Base-by-base conservation (phyloP, 1,140 invertebrate genomes). In the Ectropis grisescens region DNA sequence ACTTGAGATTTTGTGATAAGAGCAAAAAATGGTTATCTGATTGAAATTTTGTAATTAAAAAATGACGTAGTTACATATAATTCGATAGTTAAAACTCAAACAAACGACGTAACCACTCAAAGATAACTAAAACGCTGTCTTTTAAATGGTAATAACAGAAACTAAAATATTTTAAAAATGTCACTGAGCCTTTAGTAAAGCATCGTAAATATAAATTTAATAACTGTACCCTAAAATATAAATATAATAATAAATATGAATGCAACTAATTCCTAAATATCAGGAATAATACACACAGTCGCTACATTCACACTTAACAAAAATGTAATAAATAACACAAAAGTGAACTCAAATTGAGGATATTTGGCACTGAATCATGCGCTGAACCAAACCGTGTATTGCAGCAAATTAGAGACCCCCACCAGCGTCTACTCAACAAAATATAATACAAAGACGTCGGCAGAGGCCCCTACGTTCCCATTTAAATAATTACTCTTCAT, bases 191-290 rank as follows among this genome's bases (percentile, higher is more conserved):
- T 72, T 26, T 75, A 46, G 49, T 65, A 67, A 71, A 67, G 58
- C 53, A 50, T 58, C 58, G 44, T 47, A 47, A 14, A 58, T 46
- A 61, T 66, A 67, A 65, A 69, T 2, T n/a, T n/a, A 66, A 64
- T 67, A 47, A 42, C 57, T 74, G 61, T 72, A 78, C 47, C 61
- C 62, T 74, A 72, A 82, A 78, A 66, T 74, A 82, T 76, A 79
- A 82, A 82, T 82, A 78, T 65, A 65, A 78, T 66, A 69, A 71
- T 81, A 81, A 82, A 82, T 74, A 82, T 82, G 76, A 82, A 80
- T 82, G 82, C 78, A 76, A 79, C 82, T 56, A 49, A 75, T 72
- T 82, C 76, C 82, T 82, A 83, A 83, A 83, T 83, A 82, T 82
- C 82, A 83, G 82, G 78, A 82, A 80, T 76, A 70, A 36, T 64